Percentiles rank a stretch among this genome's conserved stretches.
Evolutionary conservation across 2,797 vertebrate species (phyloP).

Genomic region (Megalops cyprinoides): DNA sequence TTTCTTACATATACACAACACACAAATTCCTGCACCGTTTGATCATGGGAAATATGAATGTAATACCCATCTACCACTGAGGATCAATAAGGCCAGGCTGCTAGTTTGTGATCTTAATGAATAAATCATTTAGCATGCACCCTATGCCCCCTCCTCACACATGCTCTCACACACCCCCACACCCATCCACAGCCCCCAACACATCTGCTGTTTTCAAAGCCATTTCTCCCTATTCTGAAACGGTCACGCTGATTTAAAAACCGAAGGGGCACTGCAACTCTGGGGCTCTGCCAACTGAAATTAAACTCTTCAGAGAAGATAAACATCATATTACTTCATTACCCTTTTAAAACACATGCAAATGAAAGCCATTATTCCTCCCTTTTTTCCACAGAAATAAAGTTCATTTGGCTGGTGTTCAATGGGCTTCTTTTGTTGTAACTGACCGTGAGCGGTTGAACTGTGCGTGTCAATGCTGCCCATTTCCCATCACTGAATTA

Average conservation of each 20-base stretch:
- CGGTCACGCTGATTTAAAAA: not conserved
- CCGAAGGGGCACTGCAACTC: slow-evolving; percentile 65
- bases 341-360: slow-evolving; percentile 97
- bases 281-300: slow-evolving; percentile 85
- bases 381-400: slow-evolving; percentile 76
- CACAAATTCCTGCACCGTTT: slow-evolving; percentile 36
- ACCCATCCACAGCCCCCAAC: slow-evolving; percentile 45
- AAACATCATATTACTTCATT: slow-evolving; percentile 99
- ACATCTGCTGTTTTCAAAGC: slow-evolving; percentile 83
- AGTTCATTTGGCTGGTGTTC: slow-evolving; percentile 86
- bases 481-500: slow-evolving; percentile 89
- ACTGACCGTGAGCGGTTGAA: slow-evolving; percentile 80
- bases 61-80: slow-evolving; percentile 46
- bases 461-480: slow-evolving; percentile 69
- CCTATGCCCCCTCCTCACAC: slow-evolving; percentile 24
- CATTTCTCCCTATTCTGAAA: not conserved
- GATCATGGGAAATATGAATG: slow-evolving; percentile 49
- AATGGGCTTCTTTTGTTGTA: slow-evolving; percentile 81
- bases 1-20: not conserved
- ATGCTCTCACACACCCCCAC: slow-evolving; percentile 44
- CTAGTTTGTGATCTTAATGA: slow-evolving; percentile 85
- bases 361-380: slow-evolving; percentile 88
- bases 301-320: slow-evolving; percentile 95
- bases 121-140: slow-evolving; percentile 81
- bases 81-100: slow-evolving; percentile 71